Conservation (phyloP, 2,797 vertebrate species). For the Loriculus beryllinus region DNA sequence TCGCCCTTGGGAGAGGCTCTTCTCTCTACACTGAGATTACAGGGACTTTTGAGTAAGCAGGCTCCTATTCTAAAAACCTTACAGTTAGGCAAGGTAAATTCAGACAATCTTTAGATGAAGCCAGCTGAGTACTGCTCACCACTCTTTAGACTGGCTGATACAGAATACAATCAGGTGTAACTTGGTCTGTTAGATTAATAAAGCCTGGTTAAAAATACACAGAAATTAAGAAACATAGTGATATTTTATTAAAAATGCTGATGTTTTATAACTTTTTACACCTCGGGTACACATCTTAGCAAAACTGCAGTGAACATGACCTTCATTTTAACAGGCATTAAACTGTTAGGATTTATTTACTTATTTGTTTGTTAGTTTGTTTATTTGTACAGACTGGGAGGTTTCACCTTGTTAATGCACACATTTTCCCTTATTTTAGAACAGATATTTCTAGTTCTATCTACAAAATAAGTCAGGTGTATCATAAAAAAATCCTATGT, state of each 20-base stretch:
- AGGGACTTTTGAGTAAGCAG: background rate
- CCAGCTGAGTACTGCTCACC: background rate
- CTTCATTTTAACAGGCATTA: conserved; percentile 49
- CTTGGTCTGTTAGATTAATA: background rate
- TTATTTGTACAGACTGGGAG: conserved; percentile 51
- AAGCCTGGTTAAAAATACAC: background rate
- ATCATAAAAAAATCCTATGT: conserved; percentile 7
- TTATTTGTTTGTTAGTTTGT: background rate
- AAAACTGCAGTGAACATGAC: background rate
- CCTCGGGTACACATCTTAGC: background rate
- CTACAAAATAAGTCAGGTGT: conserved; percentile 37
- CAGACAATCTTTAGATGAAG: background rate
- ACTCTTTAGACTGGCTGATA: background rate
- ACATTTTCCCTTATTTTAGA: conserved; percentile 48
- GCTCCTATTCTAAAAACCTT: background rate
- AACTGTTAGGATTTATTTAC: background rate
- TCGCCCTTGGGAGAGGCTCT: background rate
- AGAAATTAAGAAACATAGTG: background rate
- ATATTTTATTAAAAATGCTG: background rate
- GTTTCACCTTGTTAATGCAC: conserved; percentile 40
- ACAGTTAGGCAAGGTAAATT: background rate
- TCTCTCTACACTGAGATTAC: background rate
- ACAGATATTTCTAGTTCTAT: conserved; percentile 57
- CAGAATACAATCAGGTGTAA: background rate
- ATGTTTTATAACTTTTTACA: background rate